Percentiles rank a stretch among this genome's conserved stretches.
Evolutionary conservation across 2,797 vertebrate genomes (phyloP).

Genomic region (Parauchenoglanis ngamensis): DNA sequence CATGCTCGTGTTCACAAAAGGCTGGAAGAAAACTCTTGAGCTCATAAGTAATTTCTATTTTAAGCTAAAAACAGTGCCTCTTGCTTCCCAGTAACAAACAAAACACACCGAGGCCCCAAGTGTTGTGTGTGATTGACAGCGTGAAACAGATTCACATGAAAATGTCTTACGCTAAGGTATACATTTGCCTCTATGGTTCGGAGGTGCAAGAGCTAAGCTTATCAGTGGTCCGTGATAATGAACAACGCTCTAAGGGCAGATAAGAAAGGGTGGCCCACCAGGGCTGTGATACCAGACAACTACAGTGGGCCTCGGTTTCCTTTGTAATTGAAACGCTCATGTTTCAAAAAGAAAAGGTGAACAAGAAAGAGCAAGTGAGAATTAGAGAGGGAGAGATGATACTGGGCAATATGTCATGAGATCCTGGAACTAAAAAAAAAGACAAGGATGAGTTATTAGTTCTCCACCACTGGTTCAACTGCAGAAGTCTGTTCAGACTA

Average conservation of each 20-base stretch:
- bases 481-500: neutral
- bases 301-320: slow-evolving; percentile 52
- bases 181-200: slow-evolving; percentile 64
- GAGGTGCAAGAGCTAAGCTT: slow-evolving; percentile 63
- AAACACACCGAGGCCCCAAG: neutral
- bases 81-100: neutral
- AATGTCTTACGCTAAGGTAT: slow-evolving; percentile 52
- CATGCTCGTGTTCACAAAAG: neutral
- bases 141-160: slow-evolving; percentile 23
- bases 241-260: slow-evolving; percentile 62
- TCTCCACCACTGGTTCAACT: slow-evolving; percentile 12
- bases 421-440: slow-evolving; percentile 28
- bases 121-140: slow-evolving; percentile 26
- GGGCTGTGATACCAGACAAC: slow-evolving; percentile 60
- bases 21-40: neutral
- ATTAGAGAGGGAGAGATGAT: slow-evolving; percentile 39
- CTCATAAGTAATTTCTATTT: slow-evolving; percentile 5
- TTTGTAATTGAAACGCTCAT: slow-evolving; percentile 72
- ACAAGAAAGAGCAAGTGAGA: slow-evolving; percentile 63
- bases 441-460: slow-evolving; percentile 40
- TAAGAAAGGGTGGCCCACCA: slow-evolving; percentile 55
- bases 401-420: slow-evolving; percentile 52
- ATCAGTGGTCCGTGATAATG: slow-evolving; percentile 70
- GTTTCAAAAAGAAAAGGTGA: slow-evolving; percentile 65
- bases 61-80: neutral